phyloP scores from a whole-genome alignment of 2,888 invertebrate species.

The Fissipunctia ypsillon region DNA sequence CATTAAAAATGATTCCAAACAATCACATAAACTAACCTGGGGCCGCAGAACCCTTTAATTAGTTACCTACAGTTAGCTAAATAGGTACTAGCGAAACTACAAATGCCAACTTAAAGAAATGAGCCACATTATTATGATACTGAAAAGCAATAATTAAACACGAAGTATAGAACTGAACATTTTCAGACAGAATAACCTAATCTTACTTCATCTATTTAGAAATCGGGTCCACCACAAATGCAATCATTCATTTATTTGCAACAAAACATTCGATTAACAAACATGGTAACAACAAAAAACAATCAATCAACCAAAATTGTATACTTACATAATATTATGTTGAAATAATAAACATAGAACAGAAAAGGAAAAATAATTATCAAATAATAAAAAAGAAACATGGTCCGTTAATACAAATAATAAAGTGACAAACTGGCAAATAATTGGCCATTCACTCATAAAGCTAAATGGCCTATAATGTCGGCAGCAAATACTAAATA shows the following conservation, averaged over 20 bases:
- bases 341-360: neutral
- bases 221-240: too few species aligned
- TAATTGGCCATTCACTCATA: conserved; percentile 35
- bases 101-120: neutral
- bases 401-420: conserved; percentile 19
- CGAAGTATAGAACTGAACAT: neutral
- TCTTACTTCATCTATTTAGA: too few species aligned
- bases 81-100: neutral
- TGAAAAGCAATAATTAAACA: neutral
- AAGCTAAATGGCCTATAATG: conserved; percentile 36
- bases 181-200: neutral
- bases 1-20: neutral
- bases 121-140: neutral
- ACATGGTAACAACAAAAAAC: neutral
- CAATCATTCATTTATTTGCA: too few species aligned
- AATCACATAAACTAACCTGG: neutral
- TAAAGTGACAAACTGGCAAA: conserved; percentile 14
- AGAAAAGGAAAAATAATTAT: neutral
- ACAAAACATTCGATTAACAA: too few species aligned
- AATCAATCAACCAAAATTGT: neutral
- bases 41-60: neutral
- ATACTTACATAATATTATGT: neutral
- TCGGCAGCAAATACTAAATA: conserved; percentile 30
- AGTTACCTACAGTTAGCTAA: neutral
- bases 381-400: neutral